These are phyloP conservation scores for Heliconius melpomene DNA, from an alignment of 1,140 invertebrate species.

Conservation along the genomic window DNA sequence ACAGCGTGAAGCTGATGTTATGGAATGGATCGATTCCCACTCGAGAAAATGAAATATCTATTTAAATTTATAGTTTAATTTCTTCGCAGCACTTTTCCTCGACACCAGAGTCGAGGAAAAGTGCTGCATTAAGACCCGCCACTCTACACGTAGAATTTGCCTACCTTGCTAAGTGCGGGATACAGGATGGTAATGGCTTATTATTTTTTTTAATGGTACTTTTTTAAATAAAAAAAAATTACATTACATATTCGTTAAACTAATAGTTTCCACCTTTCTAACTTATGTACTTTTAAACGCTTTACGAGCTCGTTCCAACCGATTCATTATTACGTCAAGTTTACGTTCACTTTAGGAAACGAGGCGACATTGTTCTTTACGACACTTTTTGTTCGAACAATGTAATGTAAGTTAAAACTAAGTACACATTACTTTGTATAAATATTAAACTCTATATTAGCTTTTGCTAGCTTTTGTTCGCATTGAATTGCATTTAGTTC, in stretches of 20 bases:
- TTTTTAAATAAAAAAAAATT: too few species aligned
- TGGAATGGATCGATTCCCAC: too few species aligned
- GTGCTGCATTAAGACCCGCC: too few species aligned
- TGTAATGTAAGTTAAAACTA: conserved; percentile 4
- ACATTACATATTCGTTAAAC: not conserved
- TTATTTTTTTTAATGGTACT: too few species aligned
- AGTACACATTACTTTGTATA: conserved; percentile 1
- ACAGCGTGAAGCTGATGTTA: too few species aligned
- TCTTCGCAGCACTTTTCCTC: too few species aligned
- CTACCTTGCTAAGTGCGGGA: too few species aligned
- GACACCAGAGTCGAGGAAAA: too few species aligned
- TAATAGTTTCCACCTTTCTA: not conserved
- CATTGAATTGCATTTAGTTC: not conserved
- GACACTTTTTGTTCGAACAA: conserved; percentile 1
- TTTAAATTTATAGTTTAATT: too few species aligned
- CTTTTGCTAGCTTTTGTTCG: not conserved
- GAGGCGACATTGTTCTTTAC: conserved; percentile 23
- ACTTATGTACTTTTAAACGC: not conserved
- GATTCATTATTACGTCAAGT: not conserved
- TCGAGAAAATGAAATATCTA: too few species aligned
- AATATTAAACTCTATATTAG: not conserved
- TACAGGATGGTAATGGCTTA: too few species aligned
- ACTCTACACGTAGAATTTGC: too few species aligned
- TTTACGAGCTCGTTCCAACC: not conserved
- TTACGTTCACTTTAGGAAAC: conserved; percentile 8